Conservation (phyloP, 2,888 invertebrate genomes). For the Calameuta filiformis region DNA sequence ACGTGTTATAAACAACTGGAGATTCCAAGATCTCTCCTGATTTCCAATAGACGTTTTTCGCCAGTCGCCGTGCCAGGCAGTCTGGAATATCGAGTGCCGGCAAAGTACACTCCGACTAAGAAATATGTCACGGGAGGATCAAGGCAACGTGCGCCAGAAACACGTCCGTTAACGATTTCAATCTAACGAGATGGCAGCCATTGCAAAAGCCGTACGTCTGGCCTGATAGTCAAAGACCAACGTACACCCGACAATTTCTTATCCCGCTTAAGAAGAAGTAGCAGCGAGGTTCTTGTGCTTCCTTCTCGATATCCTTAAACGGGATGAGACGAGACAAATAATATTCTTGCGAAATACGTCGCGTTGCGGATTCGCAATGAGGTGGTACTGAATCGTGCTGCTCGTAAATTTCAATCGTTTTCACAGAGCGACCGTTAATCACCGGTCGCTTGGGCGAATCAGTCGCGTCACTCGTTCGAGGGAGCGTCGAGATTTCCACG, state of each 20-base stretch:
- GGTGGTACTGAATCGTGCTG: constrained; percentile 18
- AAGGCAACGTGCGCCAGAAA: background rate
- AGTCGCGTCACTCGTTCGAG: constrained; percentile 13
- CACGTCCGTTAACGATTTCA: background rate
- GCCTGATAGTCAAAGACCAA: background rate
- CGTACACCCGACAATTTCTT: background rate
- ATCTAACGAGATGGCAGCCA: background rate
- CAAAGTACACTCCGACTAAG: background rate
- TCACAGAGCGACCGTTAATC: constrained; percentile 38
- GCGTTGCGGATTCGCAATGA: background rate
- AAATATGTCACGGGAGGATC: background rate
- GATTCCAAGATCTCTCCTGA: constrained; percentile 2
- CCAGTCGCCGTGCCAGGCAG: constrained; percentile 48
- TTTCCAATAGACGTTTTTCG: constrained; percentile 6
- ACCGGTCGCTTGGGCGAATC: constrained; percentile 26
- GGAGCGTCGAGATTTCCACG: constrained; percentile 19
- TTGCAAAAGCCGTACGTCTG: background rate
- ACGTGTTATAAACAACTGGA: background rate
- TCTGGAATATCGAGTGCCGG: constrained; percentile 34
- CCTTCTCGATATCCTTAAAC: background rate
- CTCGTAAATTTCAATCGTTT: constrained; percentile 42
- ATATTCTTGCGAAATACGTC: background rate
- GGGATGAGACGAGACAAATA: background rate
- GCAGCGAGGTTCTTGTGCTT: background rate
- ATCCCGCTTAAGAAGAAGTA: background rate